Evolutionary conservation across 2,113 vertebrate genomes (phyloP), one percentile per base, ranked within the genome.

Genomic region (Eira barbara): DNA sequence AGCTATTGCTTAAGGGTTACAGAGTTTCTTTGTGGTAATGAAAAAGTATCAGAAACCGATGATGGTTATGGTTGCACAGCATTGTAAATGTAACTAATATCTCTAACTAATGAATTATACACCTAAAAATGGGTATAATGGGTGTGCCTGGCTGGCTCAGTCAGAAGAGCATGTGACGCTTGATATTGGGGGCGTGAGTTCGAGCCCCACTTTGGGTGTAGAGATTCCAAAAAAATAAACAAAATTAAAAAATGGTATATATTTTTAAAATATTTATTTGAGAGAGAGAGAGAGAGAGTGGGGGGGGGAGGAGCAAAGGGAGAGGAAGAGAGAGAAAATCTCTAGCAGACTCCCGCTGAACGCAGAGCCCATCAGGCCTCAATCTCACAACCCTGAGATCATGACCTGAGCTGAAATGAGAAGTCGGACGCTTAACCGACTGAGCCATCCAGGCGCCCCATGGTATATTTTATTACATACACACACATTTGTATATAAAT

Each of bases 11-110:
- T 80, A 73, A 74, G 69, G 61, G 29, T 55, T 36, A 69, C n/a
- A 92, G 80, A 92, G 20, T 89, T 96, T 93, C 55, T 82, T 81
- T 94, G 25, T 36, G 25, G 83, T 52, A 49, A 94, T 57, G 13
- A 92, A 89, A 73, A 78, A 57, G 9, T 11, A 76, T 92, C 29
- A 52, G 65, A 95, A 71, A 67, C 14, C 67, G 3, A 52, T n/a
- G 63, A 34, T 89, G 83, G 7, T 55, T 23, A 83, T 55, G 55
- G 27, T 42, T 92, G 49, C 18, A 39, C 13, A 89, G 59, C 29
- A 65, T 52, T 36, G 18, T 87, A 11, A 89, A 36, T 96, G 36
- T 45, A 85, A 74, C 74, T 80, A 69, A 65, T 79, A 36, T 27
- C 11, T 69, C n/a, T 69, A 69, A 69, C 67, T 36, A 17, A 25